A percentile compares a stretch with the other conserved stretches of the same genome.
phyloP scores from a whole-genome alignment of 2,113 vertebrate genomes.

The Prinia subflava region DNA sequence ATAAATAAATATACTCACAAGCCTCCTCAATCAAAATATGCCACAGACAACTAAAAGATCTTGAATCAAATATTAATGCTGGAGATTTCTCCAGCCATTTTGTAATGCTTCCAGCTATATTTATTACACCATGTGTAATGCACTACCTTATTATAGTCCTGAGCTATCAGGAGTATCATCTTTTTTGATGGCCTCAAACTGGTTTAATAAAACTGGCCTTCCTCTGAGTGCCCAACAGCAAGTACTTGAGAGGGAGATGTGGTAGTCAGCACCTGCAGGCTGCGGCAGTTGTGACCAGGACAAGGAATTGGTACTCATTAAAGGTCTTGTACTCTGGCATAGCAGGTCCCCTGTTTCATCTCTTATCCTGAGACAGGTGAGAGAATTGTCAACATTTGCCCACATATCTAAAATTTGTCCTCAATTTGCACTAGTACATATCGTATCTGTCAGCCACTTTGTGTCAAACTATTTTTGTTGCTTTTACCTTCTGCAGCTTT shows the following conservation, averaged over 20 bases:
- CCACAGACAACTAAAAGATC: constrained; percentile 75
- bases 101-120: constrained; percentile 71
- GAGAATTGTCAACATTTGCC: background rate
- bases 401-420: background rate
- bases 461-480: background rate
- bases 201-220: constrained; percentile 11
- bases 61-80: constrained; percentile 81
- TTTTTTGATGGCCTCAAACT: constrained; percentile 56
- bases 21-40: constrained; percentile 80
- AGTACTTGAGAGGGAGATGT: background rate
- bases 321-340: background rate
- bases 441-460: background rate
- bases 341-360: background rate
- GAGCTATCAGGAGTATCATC: constrained; percentile 58
- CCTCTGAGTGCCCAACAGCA: background rate
- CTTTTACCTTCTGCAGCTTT: background rate
- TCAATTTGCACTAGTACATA: background rate
- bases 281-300: background rate
- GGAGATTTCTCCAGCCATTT: constrained; percentile 68
- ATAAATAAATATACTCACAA: constrained; percentile 65
- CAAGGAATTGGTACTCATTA: background rate
- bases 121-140: constrained; percentile 69
- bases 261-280: background rate
- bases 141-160: constrained; percentile 61
- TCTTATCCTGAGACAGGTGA: background rate